A percentile compares a stretch with the other conserved stretches of the same genome.
These are phyloP conservation scores for Hemicordylus capensis DNA, from an alignment of 2,113 vertebrate genomes.

Conservation along the genomic window DNA sequence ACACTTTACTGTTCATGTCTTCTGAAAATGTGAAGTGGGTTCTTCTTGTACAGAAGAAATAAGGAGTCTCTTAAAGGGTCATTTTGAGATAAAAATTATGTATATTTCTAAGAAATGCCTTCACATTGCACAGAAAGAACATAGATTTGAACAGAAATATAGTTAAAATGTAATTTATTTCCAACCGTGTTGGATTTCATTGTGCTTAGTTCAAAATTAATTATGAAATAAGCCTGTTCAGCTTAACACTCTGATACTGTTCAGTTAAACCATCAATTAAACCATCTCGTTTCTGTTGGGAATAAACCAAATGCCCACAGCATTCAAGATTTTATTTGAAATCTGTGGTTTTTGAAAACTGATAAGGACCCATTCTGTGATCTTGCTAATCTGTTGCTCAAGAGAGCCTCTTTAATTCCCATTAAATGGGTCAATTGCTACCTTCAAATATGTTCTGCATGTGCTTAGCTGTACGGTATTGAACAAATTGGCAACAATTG, in stretches of 20 bases:
- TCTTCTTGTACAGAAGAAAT: constrained; percentile 45
- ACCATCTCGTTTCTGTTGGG: not conserved
- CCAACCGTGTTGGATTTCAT: not conserved
- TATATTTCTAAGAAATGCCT: too few relatives aligned
- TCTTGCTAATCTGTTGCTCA: not conserved
- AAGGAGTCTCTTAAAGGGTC: constrained; percentile 33
- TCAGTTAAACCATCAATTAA: not conserved
- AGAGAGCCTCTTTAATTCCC: not conserved
- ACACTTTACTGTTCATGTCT: constrained; percentile 43
- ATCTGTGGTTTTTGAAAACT: not conserved
- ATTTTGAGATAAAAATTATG: constrained; percentile 13
- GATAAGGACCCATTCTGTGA: not conserved
- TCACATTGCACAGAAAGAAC: not conserved
- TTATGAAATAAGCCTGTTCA: not conserved
- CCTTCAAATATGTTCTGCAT: not conserved
- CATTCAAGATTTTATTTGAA: not conserved
- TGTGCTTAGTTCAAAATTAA: not conserved
- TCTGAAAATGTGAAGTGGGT: constrained; percentile 52
- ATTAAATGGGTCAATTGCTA: not conserved
- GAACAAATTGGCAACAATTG: not conserved
- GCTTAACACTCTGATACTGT: not conserved
- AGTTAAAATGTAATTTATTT: constrained; percentile 6
- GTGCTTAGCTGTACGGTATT: not conserved
- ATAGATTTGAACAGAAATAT: not conserved
- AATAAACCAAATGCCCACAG: not conserved